These are phyloP conservation scores for Notoglanidium macrostoma DNA, from an alignment of 2,797 vertebrate genomes.

Conservation along the genomic window DNA sequence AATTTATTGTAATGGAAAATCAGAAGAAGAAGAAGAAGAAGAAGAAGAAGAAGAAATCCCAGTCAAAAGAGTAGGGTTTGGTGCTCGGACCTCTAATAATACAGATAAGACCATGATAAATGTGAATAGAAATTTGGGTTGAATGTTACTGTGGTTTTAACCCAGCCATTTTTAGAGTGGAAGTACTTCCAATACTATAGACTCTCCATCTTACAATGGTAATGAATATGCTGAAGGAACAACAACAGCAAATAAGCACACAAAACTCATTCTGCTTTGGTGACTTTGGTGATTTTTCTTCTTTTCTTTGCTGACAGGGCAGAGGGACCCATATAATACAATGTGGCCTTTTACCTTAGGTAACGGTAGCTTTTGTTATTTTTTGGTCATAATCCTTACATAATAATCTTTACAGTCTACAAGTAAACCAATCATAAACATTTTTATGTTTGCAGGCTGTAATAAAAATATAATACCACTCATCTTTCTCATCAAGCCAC, in stretches of 20 bases:
- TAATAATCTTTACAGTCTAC: slow-evolving; percentile 29
- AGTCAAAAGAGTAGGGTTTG: not conserved
- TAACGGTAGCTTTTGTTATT: not conserved
- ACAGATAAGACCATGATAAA: not conserved
- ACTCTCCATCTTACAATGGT: not conserved
- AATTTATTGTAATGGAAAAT: not conserved
- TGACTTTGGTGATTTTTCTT: not conserved
- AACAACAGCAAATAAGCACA: not conserved
- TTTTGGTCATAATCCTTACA: not conserved
- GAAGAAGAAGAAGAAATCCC: not conserved
- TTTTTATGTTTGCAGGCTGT: slow-evolving; percentile 12
- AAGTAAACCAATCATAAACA: slow-evolving; percentile 35
- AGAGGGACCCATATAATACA: not conserved
- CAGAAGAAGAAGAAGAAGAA: not conserved
- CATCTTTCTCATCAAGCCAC: not conserved
- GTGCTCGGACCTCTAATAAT: not conserved
- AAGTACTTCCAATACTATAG: not conserved
- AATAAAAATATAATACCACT: not conserved
- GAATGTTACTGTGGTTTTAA: not conserved
- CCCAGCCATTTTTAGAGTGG: not conserved
- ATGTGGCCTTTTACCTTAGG: not conserved
- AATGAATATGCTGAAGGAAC: not conserved
- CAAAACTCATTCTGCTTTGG: not conserved
- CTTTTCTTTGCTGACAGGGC: not conserved
- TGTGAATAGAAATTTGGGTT: not conserved